Evolutionary conservation across 2,113 vertebrate species (phyloP).

Genomic region (Microcebus tavaratra): DNA sequence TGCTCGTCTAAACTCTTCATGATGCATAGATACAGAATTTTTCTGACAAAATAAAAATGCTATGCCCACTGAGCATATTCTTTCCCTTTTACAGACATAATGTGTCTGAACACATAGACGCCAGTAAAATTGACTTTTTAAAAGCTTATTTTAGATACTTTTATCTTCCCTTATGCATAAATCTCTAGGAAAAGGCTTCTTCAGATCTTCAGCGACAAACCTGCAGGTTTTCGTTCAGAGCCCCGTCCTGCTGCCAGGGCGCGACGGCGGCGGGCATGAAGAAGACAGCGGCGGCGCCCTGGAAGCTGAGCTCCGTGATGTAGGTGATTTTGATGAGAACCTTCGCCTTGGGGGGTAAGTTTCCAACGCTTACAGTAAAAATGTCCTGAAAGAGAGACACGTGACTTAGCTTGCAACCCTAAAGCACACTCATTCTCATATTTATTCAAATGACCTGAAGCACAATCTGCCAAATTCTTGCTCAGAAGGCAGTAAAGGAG

Average conservation of each 20-base stretch:
- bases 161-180: neutral
- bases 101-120: neutral
- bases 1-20: neutral
- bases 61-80: neutral
- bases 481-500: neutral
- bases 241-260: conserved; percentile 90
- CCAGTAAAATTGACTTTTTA: neutral
- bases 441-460: neutral
- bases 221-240: conserved; percentile 91
- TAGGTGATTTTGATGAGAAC: conserved; percentile 93
- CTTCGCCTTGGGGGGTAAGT: conserved; percentile 87
- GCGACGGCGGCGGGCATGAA: conserved; percentile 88
- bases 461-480: neutral
- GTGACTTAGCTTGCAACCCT: neutral
- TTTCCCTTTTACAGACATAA: conserved; percentile 4
- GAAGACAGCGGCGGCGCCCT: conserved; percentile 82
- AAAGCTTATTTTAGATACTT: neutral
- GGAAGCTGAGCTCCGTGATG: conserved; percentile 88
- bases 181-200: conserved; percentile 16
- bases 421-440: neutral
- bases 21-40: neutral
- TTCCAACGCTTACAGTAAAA: conserved; percentile 93
- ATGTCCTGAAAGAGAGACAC: conserved; percentile 85
- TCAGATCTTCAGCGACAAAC: conserved; percentile 76
- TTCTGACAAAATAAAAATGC: neutral